Percentiles rank a stretch among this genome's conserved stretches.
These are phyloP conservation scores for Lemur catta DNA, from an alignment of 2,797 vertebrate species.

Conservation along the genomic window DNA sequence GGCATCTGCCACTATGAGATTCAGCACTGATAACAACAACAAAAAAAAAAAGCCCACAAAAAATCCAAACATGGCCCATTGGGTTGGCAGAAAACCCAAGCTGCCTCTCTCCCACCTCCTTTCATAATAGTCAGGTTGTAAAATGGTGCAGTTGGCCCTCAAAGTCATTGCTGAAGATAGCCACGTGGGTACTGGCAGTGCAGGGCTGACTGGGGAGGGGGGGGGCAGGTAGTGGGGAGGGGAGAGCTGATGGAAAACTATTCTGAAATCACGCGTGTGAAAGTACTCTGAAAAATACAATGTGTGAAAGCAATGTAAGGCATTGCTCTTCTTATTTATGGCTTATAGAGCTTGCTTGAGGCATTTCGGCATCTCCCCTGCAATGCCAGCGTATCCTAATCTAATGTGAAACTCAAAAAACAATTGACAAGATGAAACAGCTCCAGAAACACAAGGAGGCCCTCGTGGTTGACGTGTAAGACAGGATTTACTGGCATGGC, in stretches of 20 bases:
- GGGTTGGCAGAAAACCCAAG: neutral
- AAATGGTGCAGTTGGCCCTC: neutral
- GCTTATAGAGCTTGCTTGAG: neutral
- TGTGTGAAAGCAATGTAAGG: neutral
- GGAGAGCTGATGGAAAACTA: neutral
- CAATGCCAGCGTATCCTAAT: neutral
- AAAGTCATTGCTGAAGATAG: neutral
- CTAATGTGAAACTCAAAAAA: slow-evolving; percentile 32
- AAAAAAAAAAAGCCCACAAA: neutral
- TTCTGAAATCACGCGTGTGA: neutral
- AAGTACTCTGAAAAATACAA: neutral
- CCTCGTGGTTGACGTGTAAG: neutral
- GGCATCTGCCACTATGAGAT: neutral
- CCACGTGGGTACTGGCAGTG: neutral
- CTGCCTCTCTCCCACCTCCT: neutral
- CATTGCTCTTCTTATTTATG: neutral
- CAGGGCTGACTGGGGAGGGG: neutral
- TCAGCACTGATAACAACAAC: neutral
- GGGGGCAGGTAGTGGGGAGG: too few relatives aligned
- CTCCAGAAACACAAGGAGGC: neutral
- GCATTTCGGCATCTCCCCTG: neutral
- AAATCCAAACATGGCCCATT: neutral
- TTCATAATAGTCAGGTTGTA: neutral
- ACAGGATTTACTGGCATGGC: neutral
- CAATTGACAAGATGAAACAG: slow-evolving; percentile 37